Evolutionary conservation across 2,888 invertebrate species (phyloP), one percentile per base, ranked within the genome.

Genomic region (Pelosia muscerda): DNA sequence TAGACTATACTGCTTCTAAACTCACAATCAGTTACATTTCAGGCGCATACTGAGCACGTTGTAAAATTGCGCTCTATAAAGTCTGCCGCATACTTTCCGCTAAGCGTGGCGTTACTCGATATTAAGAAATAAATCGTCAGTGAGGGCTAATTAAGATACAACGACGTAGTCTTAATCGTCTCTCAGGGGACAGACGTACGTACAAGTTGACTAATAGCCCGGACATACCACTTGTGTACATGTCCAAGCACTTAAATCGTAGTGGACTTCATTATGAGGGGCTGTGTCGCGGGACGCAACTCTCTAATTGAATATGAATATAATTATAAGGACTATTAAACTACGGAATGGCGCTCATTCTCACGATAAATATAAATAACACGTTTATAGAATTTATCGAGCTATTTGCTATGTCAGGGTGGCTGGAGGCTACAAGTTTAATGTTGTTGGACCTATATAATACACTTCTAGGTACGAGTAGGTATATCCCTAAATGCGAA

Each of bases 131-230:
- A 65, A 59, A 78, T 78, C 31, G 66, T 63, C 64, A 60, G 72
- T 69, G 68, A 59, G 66, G 76, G 69, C 66, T 78, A 78, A 77
- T 78, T 81, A 81, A 78, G 78, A 68, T 57, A 58, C 68, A 69
- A 78, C 68, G 53, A 78, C 68, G 53, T 62, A 68, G 56, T 42
- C n/a, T 53, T 57, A 53, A 25, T 23, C 58, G 26, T 60, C 38
- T 25, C 66, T 55, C 38, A 19, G 15, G 56, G 26, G 56, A 57
- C 38, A 42, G 26, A 8, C 26, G 31, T 15, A 34, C 25, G 59
- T 19, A 28, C 63, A 19, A 34, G 54, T 3, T 9, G 15, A 31
- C 65, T 65, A 65, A 65, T 59, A 49, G 59, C 34, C 65, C 15
- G n/a, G 59, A n/a, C 54, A 25, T 34, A 38, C 25, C 54, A 55